Evolutionary conservation across 1,140 invertebrate species (phyloP).

Genomic region (Antheraea mylitta): DNA sequence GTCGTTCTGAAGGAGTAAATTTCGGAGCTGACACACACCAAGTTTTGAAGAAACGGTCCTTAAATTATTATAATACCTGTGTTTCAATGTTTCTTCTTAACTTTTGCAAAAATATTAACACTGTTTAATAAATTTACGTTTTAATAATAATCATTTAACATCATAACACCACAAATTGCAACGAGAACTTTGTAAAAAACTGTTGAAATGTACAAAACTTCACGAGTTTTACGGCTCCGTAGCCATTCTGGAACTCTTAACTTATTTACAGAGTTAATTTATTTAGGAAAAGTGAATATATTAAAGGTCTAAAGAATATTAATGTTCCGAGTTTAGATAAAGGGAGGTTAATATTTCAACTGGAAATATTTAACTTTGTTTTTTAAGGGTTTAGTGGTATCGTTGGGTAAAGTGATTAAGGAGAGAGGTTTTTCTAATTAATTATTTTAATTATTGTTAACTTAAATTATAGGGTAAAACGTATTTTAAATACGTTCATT

Average conservation of each 20-base stretch:
- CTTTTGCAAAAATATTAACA: too few relatives aligned
- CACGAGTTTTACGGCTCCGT: conserved; percentile 19
- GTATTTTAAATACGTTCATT: too few relatives aligned
- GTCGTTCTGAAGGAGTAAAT: too few relatives aligned
- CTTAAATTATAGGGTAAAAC: too few relatives aligned
- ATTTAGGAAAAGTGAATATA: conserved; percentile 54
- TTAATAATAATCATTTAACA: conserved; percentile 14
- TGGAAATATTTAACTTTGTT: conserved; percentile 28
- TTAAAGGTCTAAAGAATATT: conserved; percentile 55
- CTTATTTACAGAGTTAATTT: conserved; percentile 59
- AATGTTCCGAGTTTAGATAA: conserved; percentile 46
- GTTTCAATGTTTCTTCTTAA: too few relatives aligned
- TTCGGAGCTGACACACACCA: too few relatives aligned
- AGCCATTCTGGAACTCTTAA: conserved; percentile 24
- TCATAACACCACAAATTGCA: conserved; percentile 25
- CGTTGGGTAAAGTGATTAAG: conserved; percentile 7
- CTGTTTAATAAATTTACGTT: neutral
- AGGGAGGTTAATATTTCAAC: conserved; percentile 41
- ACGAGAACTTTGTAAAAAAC: conserved; percentile 25
- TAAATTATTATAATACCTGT: too few relatives aligned
- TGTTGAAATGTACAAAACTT: conserved; percentile 22
- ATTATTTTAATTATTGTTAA: too few relatives aligned
- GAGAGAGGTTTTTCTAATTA: conserved; percentile 4
- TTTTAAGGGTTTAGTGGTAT: conserved; percentile 4
- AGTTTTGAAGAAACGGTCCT: too few relatives aligned